Evolutionary conservation across 2,797 vertebrate genomes (phyloP).

Genomic region (Clarias pachynema): DNA sequence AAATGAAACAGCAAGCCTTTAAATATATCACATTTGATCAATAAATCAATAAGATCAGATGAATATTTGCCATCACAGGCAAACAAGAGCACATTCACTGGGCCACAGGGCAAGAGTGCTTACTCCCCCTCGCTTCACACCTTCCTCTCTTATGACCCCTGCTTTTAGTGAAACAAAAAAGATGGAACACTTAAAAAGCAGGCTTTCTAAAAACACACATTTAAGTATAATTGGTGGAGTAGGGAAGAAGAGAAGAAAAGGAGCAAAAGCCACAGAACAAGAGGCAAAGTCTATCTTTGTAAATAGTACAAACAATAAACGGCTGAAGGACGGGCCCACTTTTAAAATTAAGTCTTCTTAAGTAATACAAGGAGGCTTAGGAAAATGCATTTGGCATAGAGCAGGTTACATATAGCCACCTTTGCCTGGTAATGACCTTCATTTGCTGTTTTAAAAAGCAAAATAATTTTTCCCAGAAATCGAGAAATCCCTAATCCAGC

Average conservation of each 20-base stretch:
- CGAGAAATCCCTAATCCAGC: not conserved
- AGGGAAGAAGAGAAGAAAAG: slow-evolving; percentile 5
- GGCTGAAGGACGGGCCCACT: slow-evolving; percentile 68
- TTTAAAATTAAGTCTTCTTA: slow-evolving; percentile 50
- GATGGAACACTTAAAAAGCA: slow-evolving; percentile 28
- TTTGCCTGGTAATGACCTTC: slow-evolving; percentile 4
- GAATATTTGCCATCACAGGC: slow-evolving; percentile 66
- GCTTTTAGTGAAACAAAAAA: slow-evolving; percentile 39
- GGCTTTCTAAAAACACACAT: slow-evolving; percentile 49
- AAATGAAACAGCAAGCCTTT: slow-evolving; percentile 49
- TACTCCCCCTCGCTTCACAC: slow-evolving; percentile 9
- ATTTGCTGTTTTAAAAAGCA: not conserved
- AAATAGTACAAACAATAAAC: slow-evolving; percentile 61
- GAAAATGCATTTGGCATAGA: slow-evolving; percentile 37
- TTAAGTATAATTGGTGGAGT: slow-evolving; percentile 41
- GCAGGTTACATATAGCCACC: not conserved
- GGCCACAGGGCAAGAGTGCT: slow-evolving; percentile 57
- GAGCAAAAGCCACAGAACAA: slow-evolving; percentile 25
- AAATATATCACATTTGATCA: slow-evolving; percentile 75
- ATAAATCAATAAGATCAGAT: slow-evolving; percentile 77
- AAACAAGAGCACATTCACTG: slow-evolving; percentile 70
- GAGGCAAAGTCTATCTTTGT: slow-evolving; percentile 42
- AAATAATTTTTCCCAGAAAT: not conserved
- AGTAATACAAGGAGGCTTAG: slow-evolving; percentile 54
- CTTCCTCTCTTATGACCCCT: slow-evolving; percentile 15